Evolutionary conservation across 2,797 vertebrate genomes (phyloP).

Genomic region (Astyanax mexicanus): DNA sequence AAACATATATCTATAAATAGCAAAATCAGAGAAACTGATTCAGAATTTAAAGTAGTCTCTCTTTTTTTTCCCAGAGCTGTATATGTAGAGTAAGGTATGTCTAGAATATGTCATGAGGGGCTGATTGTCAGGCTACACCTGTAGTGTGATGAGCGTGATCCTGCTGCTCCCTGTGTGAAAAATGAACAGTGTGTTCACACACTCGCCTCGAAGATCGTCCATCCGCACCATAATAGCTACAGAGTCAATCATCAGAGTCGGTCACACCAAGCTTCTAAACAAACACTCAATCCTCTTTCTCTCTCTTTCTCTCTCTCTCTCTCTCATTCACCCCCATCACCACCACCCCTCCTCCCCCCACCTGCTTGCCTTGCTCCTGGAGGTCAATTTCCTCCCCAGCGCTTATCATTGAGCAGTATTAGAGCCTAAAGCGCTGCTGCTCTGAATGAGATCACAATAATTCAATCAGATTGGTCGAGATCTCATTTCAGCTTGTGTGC

Average conservation of each 20-base stretch:
- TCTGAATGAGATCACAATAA: slow-evolving; percentile 77
- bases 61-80: too few relatives aligned
- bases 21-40: too few relatives aligned
- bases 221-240: neutral
- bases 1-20: too few relatives aligned
- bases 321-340: slow-evolving; percentile 13
- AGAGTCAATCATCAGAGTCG: neutral
- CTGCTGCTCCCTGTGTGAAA: neutral
- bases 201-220: neutral
- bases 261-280: slow-evolving; percentile 16
- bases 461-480: slow-evolving; percentile 79
- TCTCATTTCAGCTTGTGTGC: slow-evolving; percentile 75
- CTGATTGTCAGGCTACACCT: neutral
- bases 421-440: slow-evolving; percentile 52
- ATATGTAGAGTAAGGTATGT: too few relatives aligned
- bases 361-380: slow-evolving; percentile 46
- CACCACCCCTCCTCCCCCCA: slow-evolving; percentile 12
- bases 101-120: neutral
- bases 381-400: slow-evolving; percentile 42
- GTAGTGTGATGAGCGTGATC: neutral
- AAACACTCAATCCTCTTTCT: slow-evolving; percentile 19
- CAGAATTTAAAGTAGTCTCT: too few relatives aligned
- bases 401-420: slow-evolving; percentile 52
- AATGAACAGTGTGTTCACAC: slow-evolving; percentile 14
- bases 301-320: slow-evolving; percentile 12